phyloP scores from a whole-genome alignment of 1,140 invertebrate species.

The Drosophila kurseongensis region DNA sequence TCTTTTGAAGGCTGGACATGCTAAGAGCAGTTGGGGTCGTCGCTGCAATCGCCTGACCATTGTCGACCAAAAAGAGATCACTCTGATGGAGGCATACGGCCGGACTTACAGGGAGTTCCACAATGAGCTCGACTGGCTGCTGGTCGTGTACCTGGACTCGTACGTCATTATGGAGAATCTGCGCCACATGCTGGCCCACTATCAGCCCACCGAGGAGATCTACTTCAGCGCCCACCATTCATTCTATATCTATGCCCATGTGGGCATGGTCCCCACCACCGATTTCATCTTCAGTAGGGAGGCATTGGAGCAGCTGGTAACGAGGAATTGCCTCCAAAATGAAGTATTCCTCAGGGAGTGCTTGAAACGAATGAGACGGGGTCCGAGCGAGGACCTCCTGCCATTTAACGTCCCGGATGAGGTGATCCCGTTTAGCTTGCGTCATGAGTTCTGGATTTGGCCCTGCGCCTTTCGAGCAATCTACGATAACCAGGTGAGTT shows the following conservation, averaged over 20 bases:
- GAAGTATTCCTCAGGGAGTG: conserved; percentile 15
- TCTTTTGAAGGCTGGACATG: conserved; percentile 91
- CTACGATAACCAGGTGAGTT: conserved; percentile 35
- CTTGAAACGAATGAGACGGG: conserved; percentile 85
- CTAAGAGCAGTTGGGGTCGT: conserved; percentile 96
- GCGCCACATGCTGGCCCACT: conserved; percentile 91
- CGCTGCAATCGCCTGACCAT: conserved; percentile 95
- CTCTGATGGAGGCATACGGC: conserved; percentile 87
- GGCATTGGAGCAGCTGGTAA: conserved; percentile 84
- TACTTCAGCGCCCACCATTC: conserved; percentile 96
- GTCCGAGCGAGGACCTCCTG: conserved; percentile 66
- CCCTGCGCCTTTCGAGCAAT: conserved; percentile 36
- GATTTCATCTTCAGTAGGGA: conserved; percentile 95
- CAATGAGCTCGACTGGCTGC: conserved; percentile 94
- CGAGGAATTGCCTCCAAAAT: conserved; percentile 89
- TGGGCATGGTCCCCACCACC: conserved; percentile 93
- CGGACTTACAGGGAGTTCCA: conserved; percentile 91
- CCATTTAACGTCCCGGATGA: conserved; percentile 18
- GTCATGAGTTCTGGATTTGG: conserved; percentile 49
- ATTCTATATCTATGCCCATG: conserved; percentile 93
- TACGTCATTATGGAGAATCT: conserved; percentile 97
- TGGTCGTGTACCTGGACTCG: conserved; percentile 97
- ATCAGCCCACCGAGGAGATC: conserved; percentile 88
- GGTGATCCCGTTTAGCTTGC: conserved; percentile 32
- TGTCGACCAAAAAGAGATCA: conserved; percentile 90